Evolutionary conservation across 1,140 invertebrate species (phyloP).

Genomic region (Drosophila tristis): DNA sequence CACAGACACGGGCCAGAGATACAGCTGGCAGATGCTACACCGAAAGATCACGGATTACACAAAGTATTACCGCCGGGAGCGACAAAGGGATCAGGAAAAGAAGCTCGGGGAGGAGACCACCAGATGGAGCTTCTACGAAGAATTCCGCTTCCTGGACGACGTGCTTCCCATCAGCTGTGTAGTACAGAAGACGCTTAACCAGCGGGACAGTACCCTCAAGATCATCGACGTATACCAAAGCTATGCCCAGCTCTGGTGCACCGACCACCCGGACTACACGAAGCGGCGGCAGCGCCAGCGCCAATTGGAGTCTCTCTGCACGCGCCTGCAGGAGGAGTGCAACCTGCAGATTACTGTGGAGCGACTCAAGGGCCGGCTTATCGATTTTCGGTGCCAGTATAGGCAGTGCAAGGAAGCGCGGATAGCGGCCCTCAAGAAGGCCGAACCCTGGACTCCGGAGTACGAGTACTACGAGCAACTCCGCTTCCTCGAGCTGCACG

Average conservation of each 20-base stretch:
- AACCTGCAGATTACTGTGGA: conserved; percentile 69
- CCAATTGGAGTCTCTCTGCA: conserved; percentile 64
- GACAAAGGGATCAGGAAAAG: conserved; percentile 26
- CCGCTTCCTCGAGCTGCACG: conserved; percentile 67
- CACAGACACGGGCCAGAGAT: not conserved
- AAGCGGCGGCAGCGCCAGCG: conserved; percentile 61
- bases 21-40: conserved; percentile 65
- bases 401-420: conserved; percentile 66
- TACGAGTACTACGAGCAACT: conserved; percentile 68
- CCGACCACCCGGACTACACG: conserved; percentile 68
- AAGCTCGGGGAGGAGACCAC: not conserved
- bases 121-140: conserved; percentile 66
- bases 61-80: conserved; percentile 69
- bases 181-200: conserved; percentile 60
- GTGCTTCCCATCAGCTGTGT: conserved; percentile 62
- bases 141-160: conserved; percentile 70
- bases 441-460: conserved; percentile 41
- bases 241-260: conserved; percentile 72
- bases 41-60: conserved; percentile 71
- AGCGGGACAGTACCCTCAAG: conserved; percentile 68
- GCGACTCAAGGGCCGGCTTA: conserved; percentile 64
- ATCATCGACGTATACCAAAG: conserved; percentile 69
- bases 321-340: conserved; percentile 61
- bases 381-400: conserved; percentile 73
- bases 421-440: conserved; percentile 22